Percentiles rank a stretch among this genome's conserved stretches.
These are phyloP conservation scores for Drosophila varians DNA, from an alignment of 1,140 invertebrate genomes.

Conservation along the genomic window DNA sequence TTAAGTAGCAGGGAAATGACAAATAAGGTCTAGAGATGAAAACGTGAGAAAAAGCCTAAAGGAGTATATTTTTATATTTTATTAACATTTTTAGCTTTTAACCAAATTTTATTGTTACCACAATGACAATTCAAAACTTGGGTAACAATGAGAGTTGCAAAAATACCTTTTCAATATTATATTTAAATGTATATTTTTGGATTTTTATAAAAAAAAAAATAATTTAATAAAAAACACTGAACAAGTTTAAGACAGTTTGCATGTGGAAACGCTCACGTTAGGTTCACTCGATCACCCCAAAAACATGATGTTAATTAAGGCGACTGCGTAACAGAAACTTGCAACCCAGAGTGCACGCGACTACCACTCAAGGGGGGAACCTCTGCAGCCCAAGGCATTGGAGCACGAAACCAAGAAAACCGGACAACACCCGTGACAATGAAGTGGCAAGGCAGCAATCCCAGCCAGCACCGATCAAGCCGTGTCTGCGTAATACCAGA, in stretches of 20 bases:
- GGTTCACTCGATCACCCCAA: constrained; percentile 12
- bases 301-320: constrained; percentile 32
- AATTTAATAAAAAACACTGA: too few relatives aligned
- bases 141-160: too few relatives aligned
- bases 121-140: too few relatives aligned
- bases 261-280: not conserved
- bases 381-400: constrained; percentile 31
- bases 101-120: too few relatives aligned
- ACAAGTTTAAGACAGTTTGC: too few relatives aligned
- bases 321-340: constrained; percentile 72
- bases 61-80: not conserved
- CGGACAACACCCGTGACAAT: constrained; percentile 66
- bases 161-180: too few relatives aligned
- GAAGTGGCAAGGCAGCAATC: constrained; percentile 42
- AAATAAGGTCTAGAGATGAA: constrained; percentile 23
- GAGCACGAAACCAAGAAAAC: constrained; percentile 42
- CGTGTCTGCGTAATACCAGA: constrained; percentile 74
- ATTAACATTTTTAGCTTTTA: too few relatives aligned
- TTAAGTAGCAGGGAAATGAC: constrained; percentile 30
- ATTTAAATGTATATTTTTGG: too few relatives aligned
- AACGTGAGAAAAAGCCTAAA: constrained; percentile 9
- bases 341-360: constrained; percentile 53
- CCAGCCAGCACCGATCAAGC: constrained; percentile 7
- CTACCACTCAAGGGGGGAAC: not conserved
- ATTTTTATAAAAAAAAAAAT: too few relatives aligned